These are phyloP conservation scores for Bryconaethiops microstoma DNA, from an alignment of 2,797 vertebrate species.

Conservation along the genomic window DNA sequence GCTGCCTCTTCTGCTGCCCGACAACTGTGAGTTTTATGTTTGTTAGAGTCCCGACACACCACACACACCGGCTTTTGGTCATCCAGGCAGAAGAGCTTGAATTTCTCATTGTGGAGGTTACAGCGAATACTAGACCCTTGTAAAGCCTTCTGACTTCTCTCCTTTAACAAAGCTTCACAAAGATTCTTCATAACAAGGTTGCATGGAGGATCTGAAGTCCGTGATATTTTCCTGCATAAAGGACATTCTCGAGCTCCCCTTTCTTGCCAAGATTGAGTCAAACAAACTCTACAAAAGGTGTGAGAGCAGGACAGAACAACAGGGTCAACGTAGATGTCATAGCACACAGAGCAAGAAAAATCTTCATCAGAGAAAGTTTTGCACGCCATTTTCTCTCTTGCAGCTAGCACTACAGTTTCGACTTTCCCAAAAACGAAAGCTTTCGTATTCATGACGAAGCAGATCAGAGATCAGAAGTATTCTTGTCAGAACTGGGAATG, in stretches of 20 bases:
- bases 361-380: not conserved
- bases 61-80: constrained; percentile 13
- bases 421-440: not conserved
- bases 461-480: not conserved
- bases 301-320: constrained; percentile 17
- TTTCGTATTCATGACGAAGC: not conserved
- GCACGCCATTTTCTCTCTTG: not conserved
- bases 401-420: not conserved
- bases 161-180: not conserved
- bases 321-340: not conserved
- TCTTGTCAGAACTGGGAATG: not conserved
- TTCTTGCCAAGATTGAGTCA: not conserved
- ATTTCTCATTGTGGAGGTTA: constrained; percentile 2
- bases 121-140: not conserved
- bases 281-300: constrained; percentile 14
- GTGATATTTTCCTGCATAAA: constrained; percentile 7
- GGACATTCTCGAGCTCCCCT: not conserved
- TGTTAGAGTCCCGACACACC: constrained; percentile 26
- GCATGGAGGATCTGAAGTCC: not conserved
- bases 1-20: not conserved
- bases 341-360: constrained; percentile 1
- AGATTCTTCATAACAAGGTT: constrained; percentile 4
- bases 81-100: constrained; percentile 17
- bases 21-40: constrained; percentile 6
- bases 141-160: not conserved